Conservation (phyloP, 2,888 invertebrate species). For the Eumacrocentrus americanus region DNA sequence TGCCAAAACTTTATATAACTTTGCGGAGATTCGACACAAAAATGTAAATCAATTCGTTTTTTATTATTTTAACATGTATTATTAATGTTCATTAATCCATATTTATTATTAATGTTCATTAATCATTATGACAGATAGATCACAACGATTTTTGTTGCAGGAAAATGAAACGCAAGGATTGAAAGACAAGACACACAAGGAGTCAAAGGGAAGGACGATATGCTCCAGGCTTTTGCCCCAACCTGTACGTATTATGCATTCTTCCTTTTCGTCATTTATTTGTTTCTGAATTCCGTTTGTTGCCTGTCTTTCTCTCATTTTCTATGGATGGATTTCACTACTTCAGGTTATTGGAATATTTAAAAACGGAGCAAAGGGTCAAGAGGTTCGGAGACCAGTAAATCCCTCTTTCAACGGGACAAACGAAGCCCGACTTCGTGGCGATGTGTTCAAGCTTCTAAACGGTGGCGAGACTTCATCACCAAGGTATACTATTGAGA, state of each 20-base stretch:
- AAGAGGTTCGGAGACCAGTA: slow-evolving; percentile 25
- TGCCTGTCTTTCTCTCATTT: no score
- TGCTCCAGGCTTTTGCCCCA: slow-evolving; percentile 34
- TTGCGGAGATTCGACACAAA: slow-evolving; percentile 33
- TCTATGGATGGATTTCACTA: no score
- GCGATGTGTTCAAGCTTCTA: slow-evolving; percentile 33
- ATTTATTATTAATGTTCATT: neutral
- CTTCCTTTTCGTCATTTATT: neutral
- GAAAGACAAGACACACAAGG: slow-evolving; percentile 15
- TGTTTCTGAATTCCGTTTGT: neutral
- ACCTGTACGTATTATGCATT: slow-evolving; percentile 20
- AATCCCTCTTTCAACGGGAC: slow-evolving; percentile 9
- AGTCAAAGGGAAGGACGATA: slow-evolving; percentile 26
- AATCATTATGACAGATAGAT: neutral
- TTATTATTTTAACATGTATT: neutral
- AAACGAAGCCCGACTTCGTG: slow-evolving; percentile 27
- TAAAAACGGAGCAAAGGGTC: slow-evolving; percentile 32
- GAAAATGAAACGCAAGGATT: slow-evolving; percentile 20
- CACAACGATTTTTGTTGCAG: slow-evolving; percentile 30
- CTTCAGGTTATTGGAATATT: slow-evolving; percentile 33
- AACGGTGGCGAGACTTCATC: slow-evolving; percentile 31
- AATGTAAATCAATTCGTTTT: slow-evolving; percentile 27
- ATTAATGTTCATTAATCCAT: neutral
- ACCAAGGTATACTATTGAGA: slow-evolving; percentile 28
- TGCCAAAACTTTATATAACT: slow-evolving; percentile 24